Evolutionary conservation across 2,113 vertebrate genomes (phyloP), one percentile per base, ranked within the genome.

Genomic region (Lepisosteus oculatus): DNA sequence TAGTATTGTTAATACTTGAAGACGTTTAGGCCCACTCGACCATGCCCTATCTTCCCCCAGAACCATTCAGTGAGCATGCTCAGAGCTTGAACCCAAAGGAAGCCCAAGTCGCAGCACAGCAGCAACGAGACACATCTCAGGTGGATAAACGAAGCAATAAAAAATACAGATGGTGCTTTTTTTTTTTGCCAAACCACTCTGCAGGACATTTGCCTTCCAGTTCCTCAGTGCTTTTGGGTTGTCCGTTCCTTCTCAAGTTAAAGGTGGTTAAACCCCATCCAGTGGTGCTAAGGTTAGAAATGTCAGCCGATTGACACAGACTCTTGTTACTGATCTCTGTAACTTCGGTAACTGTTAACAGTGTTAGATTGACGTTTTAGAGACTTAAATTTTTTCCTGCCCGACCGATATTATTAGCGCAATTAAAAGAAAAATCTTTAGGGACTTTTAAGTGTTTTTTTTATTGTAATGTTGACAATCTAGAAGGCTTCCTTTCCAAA

Each of bases 1-100:
- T 80, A 81, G 83, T 78, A 86, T 77, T 86, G 80, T 87, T 84
- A 81, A 86, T 89, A 89, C 87, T 87, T 91, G 83, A 89, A 89
- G 78, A 85, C 68, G 67, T 83, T 81, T 76, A 79, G 77, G 84
- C 80, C 86, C 83, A 82, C 74, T 65, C 72, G 5, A 83, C 81
- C 78, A 72, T 85, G 80, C 76, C 82, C 77, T 76, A 59, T 69
- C 43, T 71, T 77, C 87, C 76, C 81, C 77, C 82, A 78, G 79
- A 80, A 79, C 82, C 83, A 79, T 67, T 51, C 11, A 9, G 77
- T 70, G 77, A 84, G 85, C 83, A 81, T 80, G 82, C 81, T 83
- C 74, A 55, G 70, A 73, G 74, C 70, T 70, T 29, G 72, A 66
- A 68, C 62, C 43, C 61, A 62, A 73, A 51, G 57, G 71, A 71